Evolutionary conservation across 2,113 vertebrate species (phyloP).

Genomic region (Odobenus rosmarus): DNA sequence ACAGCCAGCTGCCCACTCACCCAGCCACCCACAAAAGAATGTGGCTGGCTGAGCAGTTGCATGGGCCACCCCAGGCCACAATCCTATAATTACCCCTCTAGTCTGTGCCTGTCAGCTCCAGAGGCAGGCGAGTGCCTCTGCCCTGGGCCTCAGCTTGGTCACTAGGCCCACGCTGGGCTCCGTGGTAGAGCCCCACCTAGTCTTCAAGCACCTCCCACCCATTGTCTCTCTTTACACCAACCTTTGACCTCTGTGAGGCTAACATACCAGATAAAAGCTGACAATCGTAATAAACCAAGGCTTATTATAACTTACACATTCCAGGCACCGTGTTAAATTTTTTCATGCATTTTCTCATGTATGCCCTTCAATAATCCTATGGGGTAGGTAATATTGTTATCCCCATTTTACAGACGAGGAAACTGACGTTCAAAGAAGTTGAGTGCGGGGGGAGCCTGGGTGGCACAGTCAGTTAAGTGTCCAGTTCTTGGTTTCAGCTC

Average conservation of each 20-base stretch:
- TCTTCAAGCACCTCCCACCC: background rate
- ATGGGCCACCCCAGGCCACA: conserved; percentile 43
- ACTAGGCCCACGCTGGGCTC: background rate
- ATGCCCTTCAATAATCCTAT: background rate
- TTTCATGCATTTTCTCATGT: background rate
- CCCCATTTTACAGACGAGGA: background rate
- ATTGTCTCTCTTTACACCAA: background rate
- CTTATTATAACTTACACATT: background rate
- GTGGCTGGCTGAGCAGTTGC: conserved; percentile 46
- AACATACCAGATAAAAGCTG: background rate
- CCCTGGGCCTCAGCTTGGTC: conserved; percentile 8
- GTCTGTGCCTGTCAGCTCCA: conserved; percentile 62
- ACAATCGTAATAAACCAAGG: background rate
- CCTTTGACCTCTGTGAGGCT: conserved; percentile 50
- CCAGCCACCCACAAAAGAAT: conserved; percentile 37
- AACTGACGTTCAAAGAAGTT: conserved; percentile 28
- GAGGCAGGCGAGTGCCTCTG: background rate
- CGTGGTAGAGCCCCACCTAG: background rate
- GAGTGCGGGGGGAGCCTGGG: background rate
- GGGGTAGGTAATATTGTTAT: background rate
- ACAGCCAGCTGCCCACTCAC: conserved; percentile 26
- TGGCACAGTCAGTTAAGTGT: background rate
- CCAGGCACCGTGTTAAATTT: background rate
- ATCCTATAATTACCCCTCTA: conserved; percentile 61
- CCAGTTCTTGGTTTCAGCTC: background rate